Percentiles rank a stretch among this genome's conserved stretches.
These are phyloP conservation scores for Drosophila borealis DNA, from an alignment of 2,888 invertebrate species.

Conservation along the genomic window DNA sequence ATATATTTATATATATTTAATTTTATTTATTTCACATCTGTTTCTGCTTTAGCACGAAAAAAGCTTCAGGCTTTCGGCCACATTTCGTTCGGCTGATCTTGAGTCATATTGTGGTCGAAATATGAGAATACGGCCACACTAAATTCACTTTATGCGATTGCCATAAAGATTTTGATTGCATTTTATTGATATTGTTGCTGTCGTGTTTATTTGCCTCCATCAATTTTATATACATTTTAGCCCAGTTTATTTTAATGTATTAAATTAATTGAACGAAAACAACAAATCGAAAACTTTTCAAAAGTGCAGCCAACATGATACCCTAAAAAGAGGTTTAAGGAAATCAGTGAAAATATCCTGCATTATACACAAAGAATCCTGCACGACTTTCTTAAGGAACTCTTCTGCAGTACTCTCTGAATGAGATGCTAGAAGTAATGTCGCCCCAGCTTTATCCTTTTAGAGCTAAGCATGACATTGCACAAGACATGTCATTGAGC, in stretches of 20 bases:
- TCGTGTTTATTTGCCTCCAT: slow-evolving; percentile 21
- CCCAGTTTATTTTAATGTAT: slow-evolving; percentile 7
- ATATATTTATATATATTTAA: too few species aligned
- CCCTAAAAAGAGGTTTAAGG: neutral
- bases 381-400: too few species aligned
- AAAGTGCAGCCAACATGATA: neutral
- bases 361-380: too few species aligned
- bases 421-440: too few species aligned
- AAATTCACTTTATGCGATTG: slow-evolving; percentile 23
- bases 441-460: too few species aligned
- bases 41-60: too few species aligned
- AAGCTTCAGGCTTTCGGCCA: neutral
- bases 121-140: slow-evolving; percentile 30
- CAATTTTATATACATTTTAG: slow-evolving; percentile 6
- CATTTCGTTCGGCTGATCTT: slow-evolving; percentile 3
- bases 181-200: slow-evolving; percentile 46
- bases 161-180: slow-evolving; percentile 55
- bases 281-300: neutral
- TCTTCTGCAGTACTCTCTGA: too few species aligned
- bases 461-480: neutral
- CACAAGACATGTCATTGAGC: neutral
- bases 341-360: too few species aligned
- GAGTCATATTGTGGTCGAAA: slow-evolving; percentile 10
- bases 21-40: neutral
- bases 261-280: slow-evolving; percentile 6